phyloP scores from a whole-genome alignment of 2,888 invertebrate genomes.

The Drosophila kokeensis region DNA sequence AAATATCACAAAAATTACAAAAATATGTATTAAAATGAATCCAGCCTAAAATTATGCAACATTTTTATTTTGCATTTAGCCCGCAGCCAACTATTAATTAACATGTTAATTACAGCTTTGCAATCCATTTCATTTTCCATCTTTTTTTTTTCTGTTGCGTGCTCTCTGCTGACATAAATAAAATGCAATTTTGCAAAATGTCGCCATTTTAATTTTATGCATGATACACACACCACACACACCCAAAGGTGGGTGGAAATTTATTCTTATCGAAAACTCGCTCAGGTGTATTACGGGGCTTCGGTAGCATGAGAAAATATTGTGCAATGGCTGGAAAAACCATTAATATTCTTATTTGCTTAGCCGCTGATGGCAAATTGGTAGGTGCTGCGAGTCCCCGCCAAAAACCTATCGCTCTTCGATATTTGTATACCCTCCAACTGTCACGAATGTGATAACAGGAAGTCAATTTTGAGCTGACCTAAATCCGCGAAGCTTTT shows the following conservation, averaged over 20 bases:
- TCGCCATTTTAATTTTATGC: slow-evolving; percentile 78
- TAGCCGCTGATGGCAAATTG: slow-evolving; percentile 77
- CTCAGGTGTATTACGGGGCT: slow-evolving; percentile 67
- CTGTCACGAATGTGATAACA: not conserved
- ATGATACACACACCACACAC: slow-evolving; percentile 30
- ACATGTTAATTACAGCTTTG: slow-evolving; percentile 79
- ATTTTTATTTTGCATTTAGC: slow-evolving; percentile 45
- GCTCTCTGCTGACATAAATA: slow-evolving; percentile 55
- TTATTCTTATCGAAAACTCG: slow-evolving; percentile 75
- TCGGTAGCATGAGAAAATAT: slow-evolving; percentile 63
- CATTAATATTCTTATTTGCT: slow-evolving; percentile 82
- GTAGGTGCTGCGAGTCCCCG: slow-evolving; percentile 62
- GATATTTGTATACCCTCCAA: slow-evolving; percentile 26
- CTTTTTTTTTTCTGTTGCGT: slow-evolving; percentile 2
- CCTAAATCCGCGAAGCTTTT: not conserved
- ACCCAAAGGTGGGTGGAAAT: slow-evolving; percentile 3
- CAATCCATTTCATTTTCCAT: slow-evolving; percentile 34
- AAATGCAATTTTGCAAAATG: slow-evolving; percentile 76
- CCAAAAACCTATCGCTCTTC: not conserved
- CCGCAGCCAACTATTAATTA: slow-evolving; percentile 76
- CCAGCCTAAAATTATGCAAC: slow-evolving; percentile 73
- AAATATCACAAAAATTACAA: slow-evolving; percentile 54
- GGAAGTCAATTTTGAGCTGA: not conserved
- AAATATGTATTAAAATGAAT: slow-evolving; percentile 32
- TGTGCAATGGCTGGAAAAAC: slow-evolving; percentile 81